Percentiles rank a stretch among this genome's conserved stretches.
These are phyloP conservation scores for Pilophorus perplexus DNA, from an alignment of 2,888 invertebrate genomes.

Conservation along the genomic window DNA sequence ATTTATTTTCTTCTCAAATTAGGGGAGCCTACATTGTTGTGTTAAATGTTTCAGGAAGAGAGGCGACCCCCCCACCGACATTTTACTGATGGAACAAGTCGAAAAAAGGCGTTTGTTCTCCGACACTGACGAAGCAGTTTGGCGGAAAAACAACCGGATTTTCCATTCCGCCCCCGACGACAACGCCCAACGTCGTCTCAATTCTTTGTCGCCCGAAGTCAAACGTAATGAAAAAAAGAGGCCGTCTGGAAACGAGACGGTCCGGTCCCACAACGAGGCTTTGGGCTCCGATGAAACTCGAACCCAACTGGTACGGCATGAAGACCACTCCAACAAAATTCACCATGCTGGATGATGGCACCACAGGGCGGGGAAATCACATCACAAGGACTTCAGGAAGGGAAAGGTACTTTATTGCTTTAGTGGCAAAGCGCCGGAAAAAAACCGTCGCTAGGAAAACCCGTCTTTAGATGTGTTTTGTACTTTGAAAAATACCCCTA, in stretches of 20 bases:
- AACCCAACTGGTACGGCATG: not conserved
- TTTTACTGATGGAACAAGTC: not conserved
- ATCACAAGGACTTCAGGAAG: constrained; percentile 9
- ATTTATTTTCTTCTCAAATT: too few relatives aligned
- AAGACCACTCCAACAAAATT: too few relatives aligned
- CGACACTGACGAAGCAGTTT: not conserved
- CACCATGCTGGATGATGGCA: too few relatives aligned
- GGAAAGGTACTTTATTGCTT: constrained; percentile 2
- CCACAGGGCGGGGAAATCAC: not conserved
- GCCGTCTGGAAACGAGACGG: too few relatives aligned
- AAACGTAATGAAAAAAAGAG: not conserved
- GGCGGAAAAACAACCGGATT: not conserved
- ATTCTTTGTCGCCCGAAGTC: too few relatives aligned
- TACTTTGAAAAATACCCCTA: too few relatives aligned
- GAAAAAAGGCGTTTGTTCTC: constrained; percentile 11
- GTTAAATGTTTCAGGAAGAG: constrained; percentile 4
- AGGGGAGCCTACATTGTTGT: too few relatives aligned
- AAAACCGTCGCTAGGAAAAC: not conserved
- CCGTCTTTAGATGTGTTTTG: too few relatives aligned
- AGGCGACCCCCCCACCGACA: not conserved
- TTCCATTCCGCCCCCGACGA: not conserved
- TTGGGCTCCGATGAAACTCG: not conserved
- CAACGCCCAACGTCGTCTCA: too few relatives aligned
- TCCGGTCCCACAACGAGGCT: not conserved
- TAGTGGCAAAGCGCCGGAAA: too few relatives aligned